These are phyloP conservation scores for Bombus cullumanus DNA, from an alignment of 1,140 invertebrate genomes.

Conservation along the genomic window DNA sequence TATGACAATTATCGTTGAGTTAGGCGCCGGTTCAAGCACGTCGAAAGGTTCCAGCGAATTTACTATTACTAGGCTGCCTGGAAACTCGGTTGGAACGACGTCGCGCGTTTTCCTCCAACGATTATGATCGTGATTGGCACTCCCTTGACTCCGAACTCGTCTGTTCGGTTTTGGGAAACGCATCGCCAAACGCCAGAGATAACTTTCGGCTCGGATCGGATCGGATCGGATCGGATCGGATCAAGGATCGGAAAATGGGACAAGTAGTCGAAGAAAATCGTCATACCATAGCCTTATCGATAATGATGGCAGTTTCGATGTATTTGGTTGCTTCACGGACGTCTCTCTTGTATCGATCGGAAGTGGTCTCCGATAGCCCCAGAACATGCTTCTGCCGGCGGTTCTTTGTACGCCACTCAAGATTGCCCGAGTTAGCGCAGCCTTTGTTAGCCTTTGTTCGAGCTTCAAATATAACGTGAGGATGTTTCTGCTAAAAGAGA, in stretches of 20 bases:
- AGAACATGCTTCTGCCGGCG: conserved; percentile 86
- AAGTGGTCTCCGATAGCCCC: conserved; percentile 81
- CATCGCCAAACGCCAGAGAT: background rate
- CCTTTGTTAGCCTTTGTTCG: conserved; percentile 93
- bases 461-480: conserved; percentile 97
- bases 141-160: background rate
- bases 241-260: background rate
- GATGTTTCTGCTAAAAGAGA: conserved; percentile 95
- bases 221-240: background rate
- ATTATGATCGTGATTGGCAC: background rate
- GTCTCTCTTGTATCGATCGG: conserved; percentile 87
- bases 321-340: conserved; percentile 94
- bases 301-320: conserved; percentile 95
- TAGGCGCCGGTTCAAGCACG: background rate
- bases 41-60: background rate
- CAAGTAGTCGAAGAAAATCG: background rate
- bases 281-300: conserved; percentile 95
- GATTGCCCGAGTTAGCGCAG: conserved; percentile 91
- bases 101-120: background rate
- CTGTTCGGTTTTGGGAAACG: background rate
- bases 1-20: conserved; percentile 21
- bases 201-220: too few relatives aligned
- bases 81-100: conserved; percentile 1
- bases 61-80: background rate
- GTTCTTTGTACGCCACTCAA: conserved; percentile 88